Evolutionary conservation across 92 coral and sea anemone genomes (phyloP).

Genomic region (Epizoanthus stellaris): DNA sequence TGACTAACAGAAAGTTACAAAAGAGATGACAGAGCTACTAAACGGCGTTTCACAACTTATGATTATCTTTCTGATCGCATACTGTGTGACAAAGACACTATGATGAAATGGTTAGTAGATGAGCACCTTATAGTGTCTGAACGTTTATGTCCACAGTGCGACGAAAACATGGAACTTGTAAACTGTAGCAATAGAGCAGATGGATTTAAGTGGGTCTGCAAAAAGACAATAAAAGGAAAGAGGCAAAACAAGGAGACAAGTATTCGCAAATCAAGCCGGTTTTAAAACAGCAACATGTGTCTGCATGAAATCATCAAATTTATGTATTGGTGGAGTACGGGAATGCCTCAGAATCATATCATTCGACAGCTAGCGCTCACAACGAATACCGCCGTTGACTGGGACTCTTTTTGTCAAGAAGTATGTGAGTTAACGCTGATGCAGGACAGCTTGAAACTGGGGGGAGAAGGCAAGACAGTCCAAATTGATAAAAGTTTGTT

Average conservation of each 20-base stretch:
- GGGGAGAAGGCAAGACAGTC: conserved; percentile 15
- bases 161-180: background rate
- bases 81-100: background rate
- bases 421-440: conserved; percentile 1
- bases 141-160: conserved; percentile 12
- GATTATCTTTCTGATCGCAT: conserved; percentile 4
- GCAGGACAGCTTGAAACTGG: background rate
- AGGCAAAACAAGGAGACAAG: background rate
- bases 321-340: conserved; percentile 32
- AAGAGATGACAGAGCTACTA: background rate
- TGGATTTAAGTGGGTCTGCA: conserved; percentile 4
- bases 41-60: conserved; percentile 14
- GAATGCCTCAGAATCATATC: conserved; percentile 8
- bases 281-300: conserved; percentile 37
- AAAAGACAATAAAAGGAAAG: background rate
- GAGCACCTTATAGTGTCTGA: background rate
- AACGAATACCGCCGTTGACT: conserved; percentile 30
- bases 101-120: conserved; percentile 18
- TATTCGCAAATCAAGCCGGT: background rate
- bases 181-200: background rate
- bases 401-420: conserved; percentile 28
- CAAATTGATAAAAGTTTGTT: conserved; percentile 5
- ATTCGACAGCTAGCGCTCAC: conserved; percentile 13
- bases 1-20: background rate
- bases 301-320: conserved; percentile 17